A percentile compares a stretch with the other conserved stretches of the same genome.
Evolutionary conservation across 2,113 vertebrate genomes (phyloP).

Genomic region (Lamprotornis superbus): DNA sequence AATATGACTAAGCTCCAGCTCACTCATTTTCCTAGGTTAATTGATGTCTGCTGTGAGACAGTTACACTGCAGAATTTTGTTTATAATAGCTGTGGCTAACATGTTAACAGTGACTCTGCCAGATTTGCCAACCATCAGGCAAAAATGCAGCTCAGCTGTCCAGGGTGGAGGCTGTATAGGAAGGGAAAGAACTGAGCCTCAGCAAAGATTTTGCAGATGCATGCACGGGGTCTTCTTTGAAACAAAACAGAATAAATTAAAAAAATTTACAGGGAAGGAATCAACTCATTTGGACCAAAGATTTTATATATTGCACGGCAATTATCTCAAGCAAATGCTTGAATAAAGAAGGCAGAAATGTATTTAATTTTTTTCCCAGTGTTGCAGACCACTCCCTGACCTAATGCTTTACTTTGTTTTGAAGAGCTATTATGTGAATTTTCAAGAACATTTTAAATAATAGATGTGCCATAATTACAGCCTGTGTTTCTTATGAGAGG

Average conservation of each 20-base stretch:
- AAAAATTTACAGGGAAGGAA: neutral
- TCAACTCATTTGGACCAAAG: neutral
- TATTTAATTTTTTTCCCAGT: neutral
- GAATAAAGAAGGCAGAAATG: neutral
- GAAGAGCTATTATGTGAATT: constrained; percentile 14
- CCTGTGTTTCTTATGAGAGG: constrained; percentile 43
- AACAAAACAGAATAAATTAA: neutral
- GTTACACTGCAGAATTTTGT: constrained; percentile 27
- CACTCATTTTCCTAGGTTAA: constrained; percentile 39
- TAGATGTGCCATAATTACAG: constrained; percentile 58
- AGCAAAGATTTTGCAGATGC: neutral
- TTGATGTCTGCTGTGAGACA: constrained; percentile 48
- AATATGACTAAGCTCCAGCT: constrained; percentile 43
- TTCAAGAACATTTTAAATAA: constrained; percentile 56
- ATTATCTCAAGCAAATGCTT: neutral
- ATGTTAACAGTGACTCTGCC: constrained; percentile 3
- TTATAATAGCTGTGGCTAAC: constrained; percentile 33
- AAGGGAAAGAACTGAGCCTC: neutral
- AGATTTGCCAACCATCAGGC: neutral
- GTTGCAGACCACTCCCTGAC: neutral
- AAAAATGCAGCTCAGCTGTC: neutral
- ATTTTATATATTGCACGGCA: neutral
- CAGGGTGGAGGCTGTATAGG: neutral
- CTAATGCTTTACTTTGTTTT: constrained; percentile 27
- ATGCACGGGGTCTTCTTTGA: neutral